Evolutionary conservation across 2,888 invertebrate genomes (phyloP), one percentile per base, ranked within the genome.

Genomic region (Siphlonurus alternatus): DNA sequence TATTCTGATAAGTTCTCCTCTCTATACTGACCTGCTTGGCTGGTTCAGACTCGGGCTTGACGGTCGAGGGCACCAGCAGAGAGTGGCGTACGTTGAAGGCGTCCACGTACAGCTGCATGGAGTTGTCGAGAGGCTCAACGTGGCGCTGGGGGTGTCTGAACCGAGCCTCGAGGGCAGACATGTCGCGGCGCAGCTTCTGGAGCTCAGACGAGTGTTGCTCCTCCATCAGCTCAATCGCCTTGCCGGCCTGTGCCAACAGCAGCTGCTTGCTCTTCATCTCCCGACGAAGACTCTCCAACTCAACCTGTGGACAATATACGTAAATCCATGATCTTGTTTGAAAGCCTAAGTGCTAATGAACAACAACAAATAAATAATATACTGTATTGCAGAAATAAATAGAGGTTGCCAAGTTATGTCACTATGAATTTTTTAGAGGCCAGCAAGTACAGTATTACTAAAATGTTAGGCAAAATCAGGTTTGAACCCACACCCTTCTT

Each of bases 161-260:
- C 7, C 38, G 38, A 38, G 38, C 56, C 19, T 56, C 22, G n/a
- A 22, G 22, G 15, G 5, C 56, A 10, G 7, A 20, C 56, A 56
- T 20, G 15, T 56, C 56, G 7, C 22, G n/a, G 7, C n/a, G 5
- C 53, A 69, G 20, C 22, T 63, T 65, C 68, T 67, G 73, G 71
- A 69, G 73, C 71, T 38, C 78, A 74, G 76, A 81, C 72, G 79
- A 82, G 74, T 78, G 82, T 72, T 78, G 81, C 68, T 75, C 80
- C 70, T 89, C 90, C 71, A 89, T 81, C 53, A 87, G 79, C 69
- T 87, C 86, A 72, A 91, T 84, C 0, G 90, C 91, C 74, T 86
- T 87, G 2, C 89, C 89, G 0, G 93, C 93, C 69, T 91, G 89
- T 70, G 86, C 86, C 22, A 94, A 79, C 66, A 93, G 79, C 71